Base-by-base conservation (phyloP, 2,888 invertebrate genomes). In the Marronus borbonicus region DNA sequence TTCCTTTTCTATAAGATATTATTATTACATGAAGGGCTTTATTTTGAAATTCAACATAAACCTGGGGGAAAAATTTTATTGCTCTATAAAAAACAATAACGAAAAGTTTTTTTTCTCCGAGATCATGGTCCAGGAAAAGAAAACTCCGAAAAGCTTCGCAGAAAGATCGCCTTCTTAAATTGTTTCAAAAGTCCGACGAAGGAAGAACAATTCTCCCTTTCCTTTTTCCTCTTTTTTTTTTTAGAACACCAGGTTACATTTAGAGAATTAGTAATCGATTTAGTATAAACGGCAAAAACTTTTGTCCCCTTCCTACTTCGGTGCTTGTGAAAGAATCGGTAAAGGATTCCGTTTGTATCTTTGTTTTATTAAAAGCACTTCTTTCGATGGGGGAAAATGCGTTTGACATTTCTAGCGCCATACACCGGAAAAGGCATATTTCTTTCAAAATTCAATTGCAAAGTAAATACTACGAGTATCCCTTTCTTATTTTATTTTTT, bases 181-280 rank as follows among this genome's bases (percentile, higher is more conserved):
- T 68, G 68, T 50, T 68, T 68, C 24, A n/a, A n/a, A 49, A 68
- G 49, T 49, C 68, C 68, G 49, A 60, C 1, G 8, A 10, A 49
- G 24, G 24, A 60, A 10, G 68, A 49, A 36, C 14, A 44, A 17
- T 36, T 39, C 31, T 36, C 36, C 31, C 31, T 62, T 14, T 24
- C 62, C 14, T 62, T 62, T 8, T 39, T 31, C 39, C 17, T 31
- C 3, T n/a, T 52, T 52, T 52, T 52, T 60, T 60, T 60, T 60
- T 60, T 60, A 17, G 49, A 49, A 20, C 44, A 68, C 68, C 55
- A 55, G 55, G 55, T 55, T 70, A 70, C 70, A 70, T 55, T 70
- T 58, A 36, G 36, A 70, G 55, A 70, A 70, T 70, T 70, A 70
- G 36, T 70, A 70, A 70, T 70, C 70, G 70, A 70, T 70, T 55